Percentiles rank a stretch among this genome's conserved stretches.
Conservation (phyloP, 2,888 invertebrate species). For the Anoplius nigerrimus region DNA sequence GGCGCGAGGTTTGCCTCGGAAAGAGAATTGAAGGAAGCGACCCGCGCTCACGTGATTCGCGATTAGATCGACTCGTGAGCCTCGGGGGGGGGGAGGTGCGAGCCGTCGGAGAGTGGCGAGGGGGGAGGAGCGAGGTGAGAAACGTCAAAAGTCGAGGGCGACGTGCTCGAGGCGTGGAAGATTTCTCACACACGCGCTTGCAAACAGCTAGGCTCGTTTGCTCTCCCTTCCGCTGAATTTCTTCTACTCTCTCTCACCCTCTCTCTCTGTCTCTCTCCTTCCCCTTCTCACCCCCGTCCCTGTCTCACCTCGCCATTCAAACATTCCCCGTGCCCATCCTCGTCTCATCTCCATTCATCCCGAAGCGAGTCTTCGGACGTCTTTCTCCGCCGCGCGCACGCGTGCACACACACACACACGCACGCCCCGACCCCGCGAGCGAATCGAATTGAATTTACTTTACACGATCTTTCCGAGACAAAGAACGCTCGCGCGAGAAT, state of each 20-base stretch:
- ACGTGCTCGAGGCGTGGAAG: too few species aligned
- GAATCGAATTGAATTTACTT: conserved; percentile 12
- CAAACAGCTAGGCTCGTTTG: not conserved
- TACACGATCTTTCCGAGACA: too few species aligned
- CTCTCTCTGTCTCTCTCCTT: conserved; percentile 24
- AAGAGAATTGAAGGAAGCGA: conserved; percentile 6
- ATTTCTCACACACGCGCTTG: too few species aligned
- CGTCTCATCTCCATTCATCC: not conserved
- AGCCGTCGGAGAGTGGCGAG: too few species aligned
- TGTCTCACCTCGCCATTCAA: not conserved
- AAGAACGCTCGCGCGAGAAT: too few species aligned
- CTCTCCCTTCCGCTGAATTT: not conserved
- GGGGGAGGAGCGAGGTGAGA: not conserved
- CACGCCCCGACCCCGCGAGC: conserved; percentile 11
- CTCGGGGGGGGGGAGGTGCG: too few species aligned
- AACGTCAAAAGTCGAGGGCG: not conserved
- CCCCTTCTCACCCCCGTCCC: conserved; percentile 5
- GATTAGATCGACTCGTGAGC: not conserved
- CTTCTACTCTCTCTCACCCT: not conserved
- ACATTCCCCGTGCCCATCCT: not conserved
- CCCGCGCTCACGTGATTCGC: conserved; percentile 4
- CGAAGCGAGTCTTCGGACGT: too few species aligned
- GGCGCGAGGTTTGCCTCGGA: not conserved
- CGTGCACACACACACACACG: too few species aligned
- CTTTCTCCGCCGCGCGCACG: too few species aligned